Evolutionary conservation across 2,797 vertebrate species (phyloP), one percentile per base, ranked within the genome.

Genomic region (Amblyopsis hoosieri): DNA sequence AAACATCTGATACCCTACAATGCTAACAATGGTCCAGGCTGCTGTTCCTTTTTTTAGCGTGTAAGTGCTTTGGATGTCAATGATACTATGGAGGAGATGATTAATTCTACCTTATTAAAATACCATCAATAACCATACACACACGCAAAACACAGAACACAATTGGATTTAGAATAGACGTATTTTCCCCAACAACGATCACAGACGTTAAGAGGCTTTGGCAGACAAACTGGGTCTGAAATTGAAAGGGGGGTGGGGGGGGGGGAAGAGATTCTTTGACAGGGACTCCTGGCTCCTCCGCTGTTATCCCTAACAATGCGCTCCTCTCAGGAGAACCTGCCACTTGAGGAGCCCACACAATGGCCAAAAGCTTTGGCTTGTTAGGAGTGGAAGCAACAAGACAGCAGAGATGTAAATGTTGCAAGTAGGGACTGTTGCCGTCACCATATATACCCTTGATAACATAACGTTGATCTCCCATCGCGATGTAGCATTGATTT

Each of bases 61-160:
- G 37, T 6, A 42, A 48, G 47, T 48, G 47, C n/a, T 48, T 48
- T 48, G 47, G 47, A 48, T 48, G 47, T 48, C 47, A 48, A 48
- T 48, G n/a, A 48, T 14, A 48, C 47, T 48, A 14, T 0, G n/a
- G n/a, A 48, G 10, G n/a, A 48, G 47, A 14, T 14, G n/a, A 48
- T 48, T 14, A 48, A 48, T 48, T 48, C 13, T 14, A 48, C n/a
- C 12, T 12, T 12, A 29, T 29, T 5, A 48, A 48, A 12, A 48
- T 48, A 48, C 10, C n/a, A 10, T 12, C 47, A 48, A n/a, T 12
- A n/a, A 12, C 12, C 23, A 48, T n/a, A 48, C 47, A 48, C 5
- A 12, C 12, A 48, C 12, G 12, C 47, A 48, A 48, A 48, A n/a
- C 47, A 48, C 12, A 48, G 9, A 46, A 46, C 9, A 47, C 9